Conservation (phyloP, 2,113 vertebrate genomes). For the Menura novaehollandiae region DNA sequence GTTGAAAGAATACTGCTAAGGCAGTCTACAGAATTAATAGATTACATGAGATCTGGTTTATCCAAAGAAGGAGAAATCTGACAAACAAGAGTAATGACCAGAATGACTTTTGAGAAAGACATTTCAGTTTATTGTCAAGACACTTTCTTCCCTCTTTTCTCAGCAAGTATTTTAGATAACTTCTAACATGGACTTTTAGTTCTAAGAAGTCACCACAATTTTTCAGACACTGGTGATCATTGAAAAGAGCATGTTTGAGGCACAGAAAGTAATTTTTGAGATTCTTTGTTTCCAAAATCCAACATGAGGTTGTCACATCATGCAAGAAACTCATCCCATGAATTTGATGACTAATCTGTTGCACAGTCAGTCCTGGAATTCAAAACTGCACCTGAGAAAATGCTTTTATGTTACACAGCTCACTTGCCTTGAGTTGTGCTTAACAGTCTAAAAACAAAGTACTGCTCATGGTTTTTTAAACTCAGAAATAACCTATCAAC, state of each 20-base stretch:
- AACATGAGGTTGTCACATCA: neutral
- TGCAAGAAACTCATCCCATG: neutral
- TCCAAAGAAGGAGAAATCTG: conserved; percentile 46
- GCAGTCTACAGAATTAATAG: conserved; percentile 78
- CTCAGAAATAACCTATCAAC: neutral
- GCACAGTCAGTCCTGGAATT: neutral
- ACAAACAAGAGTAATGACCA: conserved; percentile 6
- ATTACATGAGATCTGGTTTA: conserved; percentile 79
- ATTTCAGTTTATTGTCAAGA: neutral
- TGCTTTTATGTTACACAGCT: neutral
- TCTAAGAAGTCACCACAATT: neutral
- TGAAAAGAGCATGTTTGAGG: neutral
- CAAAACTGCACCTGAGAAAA: neutral
- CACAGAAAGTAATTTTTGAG: neutral
- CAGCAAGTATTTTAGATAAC: neutral
- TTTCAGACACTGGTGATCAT: neutral
- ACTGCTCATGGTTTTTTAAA: neutral
- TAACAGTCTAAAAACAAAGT: neutral
- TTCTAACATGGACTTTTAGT: neutral
- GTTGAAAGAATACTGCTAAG: conserved; percentile 74
- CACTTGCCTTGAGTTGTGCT: neutral
- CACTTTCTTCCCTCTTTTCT: neutral
- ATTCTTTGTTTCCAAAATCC: neutral
- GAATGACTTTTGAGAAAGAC: neutral
- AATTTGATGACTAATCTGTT: neutral